Evolutionary conservation across 2,113 vertebrate species (phyloP).

Genomic region (Saccopteryx leptura): DNA sequence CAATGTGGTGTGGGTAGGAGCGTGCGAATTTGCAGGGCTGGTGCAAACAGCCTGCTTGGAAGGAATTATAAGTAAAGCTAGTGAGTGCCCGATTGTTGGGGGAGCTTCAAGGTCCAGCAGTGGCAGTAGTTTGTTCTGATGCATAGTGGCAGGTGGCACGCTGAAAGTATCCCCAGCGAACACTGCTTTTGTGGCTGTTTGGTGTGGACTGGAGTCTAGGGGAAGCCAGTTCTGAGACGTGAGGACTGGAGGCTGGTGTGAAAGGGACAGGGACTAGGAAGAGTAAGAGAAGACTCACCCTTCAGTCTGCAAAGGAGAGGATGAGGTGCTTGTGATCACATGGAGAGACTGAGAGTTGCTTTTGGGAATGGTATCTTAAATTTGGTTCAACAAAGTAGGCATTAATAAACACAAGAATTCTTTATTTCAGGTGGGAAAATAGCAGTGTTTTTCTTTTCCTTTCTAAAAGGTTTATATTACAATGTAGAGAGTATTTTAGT

Average conservation of each 20-base stretch:
- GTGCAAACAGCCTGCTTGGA: not conserved
- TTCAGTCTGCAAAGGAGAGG: not conserved
- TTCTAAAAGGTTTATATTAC: not conserved
- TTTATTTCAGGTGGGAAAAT: slow-evolving; percentile 14
- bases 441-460: not conserved
- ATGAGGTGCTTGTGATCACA: rapidly evolving
- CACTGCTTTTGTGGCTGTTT: not conserved
- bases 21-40: not conserved
- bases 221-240: not conserved
- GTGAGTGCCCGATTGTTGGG: not conserved
- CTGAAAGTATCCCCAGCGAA: not conserved
- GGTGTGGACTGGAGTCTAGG: not conserved
- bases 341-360: not conserved
- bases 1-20: not conserved
- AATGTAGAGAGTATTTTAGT: not conserved
- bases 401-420: not conserved
- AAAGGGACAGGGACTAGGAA: not conserved
- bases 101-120: not conserved
- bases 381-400: not conserved
- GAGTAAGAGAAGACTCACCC: not conserved
- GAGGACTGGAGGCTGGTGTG: not conserved
- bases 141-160: rapidly evolving
- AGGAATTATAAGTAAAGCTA: not conserved
- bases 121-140: not conserved
- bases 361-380: not conserved